Evolutionary conservation across 2,888 invertebrate species (phyloP), one percentile per base, ranked within the genome.

Genomic region (Steromphala cineraria): DNA sequence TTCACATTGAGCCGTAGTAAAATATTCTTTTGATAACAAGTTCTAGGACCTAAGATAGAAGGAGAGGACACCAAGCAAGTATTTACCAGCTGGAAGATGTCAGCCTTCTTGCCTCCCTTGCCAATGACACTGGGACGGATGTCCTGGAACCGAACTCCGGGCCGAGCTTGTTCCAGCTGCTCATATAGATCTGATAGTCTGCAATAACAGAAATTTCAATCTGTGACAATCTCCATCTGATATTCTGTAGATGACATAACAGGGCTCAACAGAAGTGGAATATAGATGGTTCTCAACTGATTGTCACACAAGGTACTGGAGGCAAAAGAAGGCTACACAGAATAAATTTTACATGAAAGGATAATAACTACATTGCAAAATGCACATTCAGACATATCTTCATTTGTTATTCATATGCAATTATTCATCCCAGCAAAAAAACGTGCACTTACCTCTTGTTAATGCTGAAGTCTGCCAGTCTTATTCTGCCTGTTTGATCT

Each of bases 391-490:
- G 36, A 36, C 7, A 4, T 36, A 36, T 36, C 36, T 36, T 36
- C 36, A 4, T 36, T 36, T 36, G 36, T 46, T 21, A 21, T 46
- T 28, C 3, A n/a, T n/a, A 67, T 31, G 36, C n/a, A n/a, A n/a
- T n/a, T n/a, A n/a, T 46, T 10, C 36, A 36, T 36, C 1, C 46
- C 13, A 13, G 46, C 46, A 10, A 46, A 46, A 46, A 10, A 5
- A 46, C 13, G 36, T 13, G 7, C 10, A 8, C 46, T 76, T 83
- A 91, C 92, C 96, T 94, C 88, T 95, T 95, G 89, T 96, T 96
- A 82, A 97, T 93, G 83, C 96, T 95, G 87, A 95, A 96, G 87
- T 96, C 96, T 2, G 95, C 95, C 80, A 97, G 88, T 90, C 95
- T 94, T 3, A 95, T 92, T 52, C 92, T 87, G 55, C 96, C 96